These are phyloP conservation scores for Ancistrus triradiatus DNA, from an alignment of 2,113 vertebrate species.

Conservation along the genomic window DNA sequence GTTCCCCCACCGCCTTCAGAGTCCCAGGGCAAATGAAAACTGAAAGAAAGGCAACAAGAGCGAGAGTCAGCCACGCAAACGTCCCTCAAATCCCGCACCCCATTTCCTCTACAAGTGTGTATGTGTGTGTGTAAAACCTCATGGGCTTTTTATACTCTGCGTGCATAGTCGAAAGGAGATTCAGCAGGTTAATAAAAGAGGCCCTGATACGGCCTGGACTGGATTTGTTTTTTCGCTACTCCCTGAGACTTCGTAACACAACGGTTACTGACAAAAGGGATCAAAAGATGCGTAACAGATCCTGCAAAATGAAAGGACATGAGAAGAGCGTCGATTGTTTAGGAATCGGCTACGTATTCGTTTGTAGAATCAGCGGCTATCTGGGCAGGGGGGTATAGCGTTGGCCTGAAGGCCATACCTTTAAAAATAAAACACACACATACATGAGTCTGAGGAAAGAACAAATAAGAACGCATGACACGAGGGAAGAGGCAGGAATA, in stretches of 20 bases:
- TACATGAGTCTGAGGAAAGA: conserved; percentile 59
- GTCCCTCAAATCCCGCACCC: neutral
- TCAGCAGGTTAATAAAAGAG: too few relatives aligned
- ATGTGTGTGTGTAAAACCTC: neutral
- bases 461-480: conserved; percentile 59
- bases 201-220: too few relatives aligned
- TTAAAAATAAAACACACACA: conserved; percentile 59
- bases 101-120: conserved; percentile 8
- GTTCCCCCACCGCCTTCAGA: conserved; percentile 90
- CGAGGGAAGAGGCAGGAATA: conserved; percentile 61
- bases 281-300: conserved; percentile 45
- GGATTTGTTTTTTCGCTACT: neutral
- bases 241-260: conserved; percentile 13
- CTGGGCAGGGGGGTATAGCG: neutral
- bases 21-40: conserved; percentile 99
- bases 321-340: neutral
- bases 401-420: conserved; percentile 52
- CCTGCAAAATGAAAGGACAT: conserved; percentile 60
- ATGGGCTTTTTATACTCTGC: too few relatives aligned
- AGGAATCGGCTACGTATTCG: too few relatives aligned
- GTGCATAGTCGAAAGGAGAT: too few relatives aligned
- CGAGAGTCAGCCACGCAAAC: conserved; percentile 17
- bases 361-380: too few relatives aligned
- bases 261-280: conserved; percentile 48
- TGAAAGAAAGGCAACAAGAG: conserved; percentile 68